Base-by-base conservation (phyloP, 2,888 invertebrate species). In the Dermolepida albohirtum region DNA sequence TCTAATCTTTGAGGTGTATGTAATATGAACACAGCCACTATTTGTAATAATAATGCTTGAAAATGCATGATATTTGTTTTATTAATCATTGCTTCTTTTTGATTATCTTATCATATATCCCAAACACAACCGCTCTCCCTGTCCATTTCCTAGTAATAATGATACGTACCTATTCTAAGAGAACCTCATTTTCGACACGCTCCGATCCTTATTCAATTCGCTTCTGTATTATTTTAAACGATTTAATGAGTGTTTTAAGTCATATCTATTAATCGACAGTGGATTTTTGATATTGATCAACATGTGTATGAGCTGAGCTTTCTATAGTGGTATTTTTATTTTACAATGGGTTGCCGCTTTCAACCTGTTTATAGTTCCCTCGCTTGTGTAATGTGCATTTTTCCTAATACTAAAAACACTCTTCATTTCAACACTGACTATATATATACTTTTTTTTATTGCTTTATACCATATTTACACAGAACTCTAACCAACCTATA, bases 61-160 rank as follows among this genome's bases (percentile, higher is more conserved):
- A 89, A 88, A 89, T 91, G 91, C 91, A 92, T 92, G 92, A 89
- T 90, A 90, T 91, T 91, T 90, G 91, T 92, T 91, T 91, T 86
- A 88, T 88, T 88, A 88, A 84, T 84, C 82, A 82, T 82, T 79
- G 82, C 81, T 82, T 81, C 77, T 80, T 82, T 76, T 83, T 79
- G 76, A 79, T 77, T 78, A 74, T 77, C 77, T 76, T 72, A 57
- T 67, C 66, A 66, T 74, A 75, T 73, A 16, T 76, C 72, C 66
- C 66, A 14, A 49, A 8, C 14, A 34, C 39, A n/a, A 14, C 73
- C 80, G 76, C 76, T 72, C 73, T 73, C 73, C 75, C 76, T 14
- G 27, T 27, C 27, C 43, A 12, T 43, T 14, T 41, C 41, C 41
- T 10, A 1, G 34, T 34, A 34, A 34, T 34, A 34, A 34, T 34